These are phyloP conservation scores for Alviniconcha marisindica DNA, from an alignment of 1,140 invertebrate species.

Conservation along the genomic window DNA sequence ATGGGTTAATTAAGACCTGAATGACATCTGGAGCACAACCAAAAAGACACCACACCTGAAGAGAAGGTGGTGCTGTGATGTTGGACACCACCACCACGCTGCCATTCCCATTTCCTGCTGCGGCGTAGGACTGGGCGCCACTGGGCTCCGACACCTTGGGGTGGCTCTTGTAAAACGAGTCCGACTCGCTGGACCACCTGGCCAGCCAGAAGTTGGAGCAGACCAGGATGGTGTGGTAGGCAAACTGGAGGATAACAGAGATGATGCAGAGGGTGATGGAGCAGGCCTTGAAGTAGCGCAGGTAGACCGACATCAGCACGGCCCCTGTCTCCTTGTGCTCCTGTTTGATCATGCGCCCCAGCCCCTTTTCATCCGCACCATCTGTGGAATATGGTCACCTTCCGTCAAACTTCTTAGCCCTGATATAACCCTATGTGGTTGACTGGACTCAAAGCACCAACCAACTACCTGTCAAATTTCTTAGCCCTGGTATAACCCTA, in stretches of 20 bases:
- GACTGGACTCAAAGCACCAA: no score
- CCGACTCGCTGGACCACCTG: slow-evolving; percentile 58
- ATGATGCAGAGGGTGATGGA: slow-evolving; percentile 70
- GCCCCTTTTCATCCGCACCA: slow-evolving; percentile 50
- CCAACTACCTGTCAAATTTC: no score
- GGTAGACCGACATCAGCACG: slow-evolving; percentile 81
- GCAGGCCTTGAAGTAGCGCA: slow-evolving; percentile 82
- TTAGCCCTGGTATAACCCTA: no score
- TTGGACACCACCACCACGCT: background rate
- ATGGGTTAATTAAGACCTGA: no score
- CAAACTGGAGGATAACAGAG: slow-evolving; percentile 65
- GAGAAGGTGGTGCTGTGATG: background rate
- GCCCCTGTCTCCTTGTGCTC: slow-evolving; percentile 82
- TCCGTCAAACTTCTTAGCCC: no score
- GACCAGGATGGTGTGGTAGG: slow-evolving; percentile 59
- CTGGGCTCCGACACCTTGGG: background rate
- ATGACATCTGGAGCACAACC: no score
- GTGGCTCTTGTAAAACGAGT: slow-evolving; percentile 32
- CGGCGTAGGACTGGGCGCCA: slow-evolving; percentile 4
- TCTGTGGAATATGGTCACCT: slow-evolving; percentile 2
- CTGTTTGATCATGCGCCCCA: slow-evolving; percentile 73
- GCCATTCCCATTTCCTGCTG: background rate
- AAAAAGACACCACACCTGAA: background rate
- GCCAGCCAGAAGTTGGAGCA: slow-evolving; percentile 63
- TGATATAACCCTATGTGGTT: no score